Evolutionary conservation across 2,888 invertebrate genomes (phyloP).

Genomic region (Cotesia congregata): DNA sequence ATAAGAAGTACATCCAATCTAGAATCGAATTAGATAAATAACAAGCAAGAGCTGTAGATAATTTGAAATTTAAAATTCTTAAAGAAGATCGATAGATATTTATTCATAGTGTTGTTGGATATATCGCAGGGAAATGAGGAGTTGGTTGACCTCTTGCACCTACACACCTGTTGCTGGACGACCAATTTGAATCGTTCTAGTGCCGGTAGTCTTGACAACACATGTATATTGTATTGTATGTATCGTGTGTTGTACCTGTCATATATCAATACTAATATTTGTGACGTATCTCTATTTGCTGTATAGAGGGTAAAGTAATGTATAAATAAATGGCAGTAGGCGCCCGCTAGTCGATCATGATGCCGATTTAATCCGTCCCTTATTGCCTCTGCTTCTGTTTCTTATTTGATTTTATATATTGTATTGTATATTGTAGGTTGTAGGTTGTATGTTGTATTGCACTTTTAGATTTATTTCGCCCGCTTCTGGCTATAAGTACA

Average conservation of each 20-base stretch:
- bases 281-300: too few relatives aligned
- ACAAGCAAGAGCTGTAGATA: not conserved
- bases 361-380: not conserved
- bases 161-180: constrained; percentile 9
- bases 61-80: not conserved
- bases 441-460: not conserved
- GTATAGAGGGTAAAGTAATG: not conserved
- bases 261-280: too few relatives aligned
- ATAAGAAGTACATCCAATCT: too few relatives aligned
- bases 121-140: not conserved
- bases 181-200: not conserved
- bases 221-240: too few relatives aligned
- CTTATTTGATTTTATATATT: constrained; percentile 1
- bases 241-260: too few relatives aligned
- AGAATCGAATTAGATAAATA: too few relatives aligned
- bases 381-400: not conserved
- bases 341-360: not conserved
- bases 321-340: not conserved
- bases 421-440: not conserved
- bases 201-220: too few relatives aligned
- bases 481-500: not conserved
- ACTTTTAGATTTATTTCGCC: not conserved
- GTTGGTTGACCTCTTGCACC: constrained; percentile 13
- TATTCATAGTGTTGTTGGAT: not conserved
- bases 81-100: not conserved